Evolutionary conservation across 2,797 vertebrate species (phyloP), one percentile per base, ranked within the genome.

Genomic region (Sebastes oblongus): DNA sequence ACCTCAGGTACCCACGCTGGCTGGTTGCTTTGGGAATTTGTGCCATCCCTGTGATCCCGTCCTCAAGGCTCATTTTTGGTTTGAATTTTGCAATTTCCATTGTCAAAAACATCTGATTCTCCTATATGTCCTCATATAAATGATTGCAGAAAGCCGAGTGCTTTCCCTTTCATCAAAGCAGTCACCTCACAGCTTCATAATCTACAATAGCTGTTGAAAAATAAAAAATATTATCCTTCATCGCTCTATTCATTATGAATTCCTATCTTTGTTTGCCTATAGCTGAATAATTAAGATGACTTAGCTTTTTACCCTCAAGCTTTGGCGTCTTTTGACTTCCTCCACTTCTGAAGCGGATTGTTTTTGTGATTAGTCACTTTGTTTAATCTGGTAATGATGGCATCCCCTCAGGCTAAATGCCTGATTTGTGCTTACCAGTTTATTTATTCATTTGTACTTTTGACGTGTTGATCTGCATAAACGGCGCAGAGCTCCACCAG

Each of bases 361-460:
- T 82, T 95, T 94, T 95, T 91, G 86, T 93, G 88, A 92, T 96
- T 94, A 93, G 91, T 94, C 86, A 92, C 92, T 93, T 95, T 95
- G 95, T 95, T 96, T 95, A 94, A 95, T 93, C 94, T 90, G 82
- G 89, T 95, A 95, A 94, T 94, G 91, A 95, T 88, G 90, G 89
- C 90, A 88, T 92, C 88, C 86, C 90, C 93, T 92, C 88, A 93
- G 93, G 93, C 95, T 93, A 95, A 90, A 91, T 92, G 86, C 89
- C 89, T 95, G 86, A 89, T 91, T 88, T 82, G 82, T 86, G 88
- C 91, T 95, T 91, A 92, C 90, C 87, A 64, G 91, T 94, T 94
- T 95, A 94, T 94, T 96, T 95, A 93, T 96, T 95, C 94, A 94
- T 95, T 94, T 92, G 85, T 92, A 92, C 90, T 94, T 94, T 92